Percentiles rank a stretch among this genome's conserved stretches.
These are phyloP conservation scores for Pyrrhura leucotis DNA, from an alignment of 2,797 vertebrate species.

Conservation along the genomic window DNA sequence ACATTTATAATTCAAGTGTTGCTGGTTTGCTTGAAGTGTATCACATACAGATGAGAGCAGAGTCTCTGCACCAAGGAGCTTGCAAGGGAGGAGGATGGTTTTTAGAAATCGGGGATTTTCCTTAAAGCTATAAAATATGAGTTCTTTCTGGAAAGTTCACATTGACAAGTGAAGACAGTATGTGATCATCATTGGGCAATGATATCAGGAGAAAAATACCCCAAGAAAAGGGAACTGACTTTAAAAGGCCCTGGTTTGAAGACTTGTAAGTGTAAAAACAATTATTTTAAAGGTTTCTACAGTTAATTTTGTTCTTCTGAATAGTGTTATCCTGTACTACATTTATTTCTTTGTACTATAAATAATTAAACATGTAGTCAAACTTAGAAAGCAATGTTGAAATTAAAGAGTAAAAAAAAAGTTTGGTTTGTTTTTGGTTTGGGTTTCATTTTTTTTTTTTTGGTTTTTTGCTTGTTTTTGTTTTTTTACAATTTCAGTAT, in stretches of 20 bases:
- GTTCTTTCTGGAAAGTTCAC: not conserved
- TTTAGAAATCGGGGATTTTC: not conserved
- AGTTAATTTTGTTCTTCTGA: not conserved
- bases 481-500: not conserved
- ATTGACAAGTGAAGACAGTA: not conserved
- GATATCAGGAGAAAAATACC: not conserved
- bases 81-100: not conserved
- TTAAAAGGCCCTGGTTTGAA: not conserved
- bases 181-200: not conserved
- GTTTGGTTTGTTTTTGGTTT: not conserved
- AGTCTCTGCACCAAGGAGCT: constrained; percentile 11
- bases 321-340: not conserved
- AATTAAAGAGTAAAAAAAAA: not conserved
- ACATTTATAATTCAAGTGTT: constrained; percentile 59
- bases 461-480: not conserved
- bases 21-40: constrained; percentile 41
- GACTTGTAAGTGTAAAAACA: not conserved
- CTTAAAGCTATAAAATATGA: not conserved
- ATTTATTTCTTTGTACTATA: not conserved
- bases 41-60: constrained; percentile 27
- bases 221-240: not conserved
- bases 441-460: accelerated
- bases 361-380: not conserved
- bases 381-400: not conserved
- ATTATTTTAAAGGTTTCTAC: not conserved